phyloP scores from a whole-genome alignment of 2,888 invertebrate species.

The Emmelina monodactyla region DNA sequence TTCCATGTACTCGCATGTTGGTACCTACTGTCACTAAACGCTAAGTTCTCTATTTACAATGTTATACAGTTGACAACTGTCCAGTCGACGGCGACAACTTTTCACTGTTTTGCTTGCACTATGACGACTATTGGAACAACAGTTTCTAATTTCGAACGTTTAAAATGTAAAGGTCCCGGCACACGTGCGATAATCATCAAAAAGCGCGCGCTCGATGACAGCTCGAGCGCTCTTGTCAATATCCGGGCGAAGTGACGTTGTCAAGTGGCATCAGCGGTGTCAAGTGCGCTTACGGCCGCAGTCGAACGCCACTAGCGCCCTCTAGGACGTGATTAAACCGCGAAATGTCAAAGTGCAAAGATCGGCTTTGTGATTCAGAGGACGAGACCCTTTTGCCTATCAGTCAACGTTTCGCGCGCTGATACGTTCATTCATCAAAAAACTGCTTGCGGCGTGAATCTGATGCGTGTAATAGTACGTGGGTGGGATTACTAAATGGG shows the following conservation, averaged over 20 bases:
- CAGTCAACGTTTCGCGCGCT: conserved; percentile 37
- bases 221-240: conserved; percentile 23
- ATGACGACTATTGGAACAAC: too few relatives aligned
- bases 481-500: background rate
- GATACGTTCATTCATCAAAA: conserved; percentile 56
- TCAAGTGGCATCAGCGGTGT: conserved; percentile 49
- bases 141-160: too few relatives aligned
- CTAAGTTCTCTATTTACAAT: too few relatives aligned
- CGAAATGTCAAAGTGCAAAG: conserved; percentile 65
- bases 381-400: conserved; percentile 24
- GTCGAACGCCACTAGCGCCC: conserved; percentile 34
- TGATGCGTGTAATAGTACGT: background rate
- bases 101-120: too few relatives aligned
- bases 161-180: too few relatives aligned
- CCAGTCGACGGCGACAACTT: too few relatives aligned
- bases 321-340: conserved; percentile 63
- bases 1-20: conserved; percentile 35
- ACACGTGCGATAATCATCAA: conserved; percentile 26
- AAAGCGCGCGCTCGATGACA: conserved; percentile 24
- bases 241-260: conserved; percentile 38
- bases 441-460: conserved; percentile 29
- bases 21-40: too few relatives aligned
- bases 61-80: too few relatives aligned
- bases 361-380: conserved; percentile 41
- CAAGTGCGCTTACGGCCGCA: conserved; percentile 43